A percentile compares a stretch with the other conserved stretches of the same genome.
phyloP scores from a whole-genome alignment of 1,140 invertebrate genomes.

The Panagrolaimus sp. region DNA sequence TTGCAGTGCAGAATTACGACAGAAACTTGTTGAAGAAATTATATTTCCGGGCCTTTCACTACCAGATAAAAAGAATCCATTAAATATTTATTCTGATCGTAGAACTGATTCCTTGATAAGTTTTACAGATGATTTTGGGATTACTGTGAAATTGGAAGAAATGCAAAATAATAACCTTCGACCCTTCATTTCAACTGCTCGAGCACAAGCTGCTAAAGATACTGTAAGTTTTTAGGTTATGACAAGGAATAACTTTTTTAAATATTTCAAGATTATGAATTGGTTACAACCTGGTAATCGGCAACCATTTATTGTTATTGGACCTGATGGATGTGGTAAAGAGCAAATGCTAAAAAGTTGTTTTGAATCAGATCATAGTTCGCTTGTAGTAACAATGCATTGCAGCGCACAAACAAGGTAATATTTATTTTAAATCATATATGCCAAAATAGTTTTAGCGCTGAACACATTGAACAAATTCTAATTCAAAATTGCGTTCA shows the following conservation, averaged over 20 bases:
- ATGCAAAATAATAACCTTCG: constrained; percentile 56
- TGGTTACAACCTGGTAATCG: constrained; percentile 58
- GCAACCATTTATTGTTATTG: constrained; percentile 66
- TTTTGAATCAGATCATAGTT: constrained; percentile 64
- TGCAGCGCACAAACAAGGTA: constrained; percentile 70
- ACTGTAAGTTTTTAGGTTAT: constrained; percentile 52
- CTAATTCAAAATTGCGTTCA: constrained; percentile 69
- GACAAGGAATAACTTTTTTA: no score
- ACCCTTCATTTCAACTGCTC: constrained; percentile 64
- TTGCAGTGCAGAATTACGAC: constrained; percentile 14
- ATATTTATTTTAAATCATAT: no score
- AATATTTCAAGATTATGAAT: constrained; percentile 29
- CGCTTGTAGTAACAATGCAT: constrained; percentile 69
- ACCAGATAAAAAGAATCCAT: constrained; percentile 60
- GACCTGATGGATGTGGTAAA: constrained; percentile 68
- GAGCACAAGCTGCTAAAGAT: constrained; percentile 63
- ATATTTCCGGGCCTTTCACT: constrained; percentile 54
- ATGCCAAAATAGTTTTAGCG: constrained; percentile 11
- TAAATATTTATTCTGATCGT: constrained; percentile 65
- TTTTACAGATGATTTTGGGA: constrained; percentile 59
- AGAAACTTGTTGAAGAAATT: constrained; percentile 31
- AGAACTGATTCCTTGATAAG: constrained; percentile 64
- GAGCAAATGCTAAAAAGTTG: constrained; percentile 64
- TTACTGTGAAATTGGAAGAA: constrained; percentile 54
- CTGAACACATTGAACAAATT: constrained; percentile 54